These are phyloP conservation scores for Leptopterna dolabrata DNA, from an alignment of 2,888 invertebrate species.

Conservation along the genomic window DNA sequence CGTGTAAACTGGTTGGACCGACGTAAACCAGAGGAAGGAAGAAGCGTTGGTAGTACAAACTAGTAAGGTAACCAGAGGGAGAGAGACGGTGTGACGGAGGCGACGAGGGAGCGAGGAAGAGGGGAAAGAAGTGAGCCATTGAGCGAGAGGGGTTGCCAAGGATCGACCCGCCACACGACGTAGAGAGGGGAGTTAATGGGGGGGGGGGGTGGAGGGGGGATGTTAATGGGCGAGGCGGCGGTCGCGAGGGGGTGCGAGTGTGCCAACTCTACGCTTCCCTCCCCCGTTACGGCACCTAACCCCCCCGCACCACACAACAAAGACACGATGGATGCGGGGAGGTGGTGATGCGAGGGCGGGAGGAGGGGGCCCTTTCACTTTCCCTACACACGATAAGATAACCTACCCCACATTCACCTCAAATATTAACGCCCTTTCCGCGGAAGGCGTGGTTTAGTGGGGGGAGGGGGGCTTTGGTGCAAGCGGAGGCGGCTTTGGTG, in stretches of 20 bases:
- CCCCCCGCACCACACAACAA: neutral
- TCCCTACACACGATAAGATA: constrained; percentile 55
- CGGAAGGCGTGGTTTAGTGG: neutral
- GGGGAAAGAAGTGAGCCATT: constrained; percentile 16
- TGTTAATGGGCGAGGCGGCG: constrained; percentile 2
- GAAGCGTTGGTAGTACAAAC: constrained; percentile 22
- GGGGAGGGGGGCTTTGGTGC: neutral
- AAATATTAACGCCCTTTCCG: constrained; percentile 55
- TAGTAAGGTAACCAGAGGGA: constrained; percentile 7
- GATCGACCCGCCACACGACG: constrained; percentile 50
- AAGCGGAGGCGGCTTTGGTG: neutral
- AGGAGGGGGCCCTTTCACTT: constrained; percentile 49
- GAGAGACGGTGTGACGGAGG: neutral
- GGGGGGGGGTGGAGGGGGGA: constrained; percentile 10
- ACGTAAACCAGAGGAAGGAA: constrained; percentile 10
- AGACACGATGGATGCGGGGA: neutral
- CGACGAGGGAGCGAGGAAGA: constrained; percentile 8
- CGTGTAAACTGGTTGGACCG: neutral
- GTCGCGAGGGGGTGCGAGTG: constrained; percentile 43
- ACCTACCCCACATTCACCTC: constrained; percentile 58
- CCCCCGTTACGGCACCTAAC: neutral
- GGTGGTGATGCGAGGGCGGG: neutral
- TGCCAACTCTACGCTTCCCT: constrained; percentile 53
- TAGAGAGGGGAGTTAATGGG: constrained; percentile 24
- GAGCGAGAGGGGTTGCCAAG: constrained; percentile 48